These are phyloP conservation scores for Dromiciops gliroides DNA, from an alignment of 2,113 vertebrate genomes.

Conservation along the genomic window DNA sequence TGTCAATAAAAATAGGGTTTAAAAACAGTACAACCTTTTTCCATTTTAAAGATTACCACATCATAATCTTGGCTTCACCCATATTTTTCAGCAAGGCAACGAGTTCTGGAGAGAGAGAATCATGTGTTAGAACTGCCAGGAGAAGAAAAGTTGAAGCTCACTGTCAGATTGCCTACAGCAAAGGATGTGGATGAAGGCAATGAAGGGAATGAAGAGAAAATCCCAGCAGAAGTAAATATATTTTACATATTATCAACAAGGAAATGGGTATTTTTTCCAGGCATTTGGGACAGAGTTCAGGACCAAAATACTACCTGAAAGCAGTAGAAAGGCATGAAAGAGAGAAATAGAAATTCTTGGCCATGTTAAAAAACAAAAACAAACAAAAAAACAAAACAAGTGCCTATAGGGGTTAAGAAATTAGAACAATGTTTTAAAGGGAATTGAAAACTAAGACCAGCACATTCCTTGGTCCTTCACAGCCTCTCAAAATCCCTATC, in stretches of 20 bases:
- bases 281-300: neutral
- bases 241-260: neutral
- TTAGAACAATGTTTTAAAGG: neutral
- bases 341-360: neutral
- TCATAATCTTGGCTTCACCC: neutral
- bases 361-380: conserved; percentile 4
- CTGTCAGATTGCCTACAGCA: conserved; percentile 78
- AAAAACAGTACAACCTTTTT: neutral
- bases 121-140: conserved; percentile 83
- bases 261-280: neutral
- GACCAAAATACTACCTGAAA: neutral
- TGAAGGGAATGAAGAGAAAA: neutral
- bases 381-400: too few relatives aligned
- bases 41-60: neutral
- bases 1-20: neutral
- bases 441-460: neutral
- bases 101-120: conserved; percentile 83
- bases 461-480: neutral
- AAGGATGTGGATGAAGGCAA: neutral
- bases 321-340: neutral
- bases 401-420: neutral
- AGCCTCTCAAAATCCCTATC: neutral
- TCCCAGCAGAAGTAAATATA: conserved; percentile 59
- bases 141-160: conserved; percentile 79
- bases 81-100: conserved; percentile 84